Evolutionary conservation across 1,140 invertebrate genomes (phyloP), one percentile per base, ranked within the genome.

Genomic region (Drosophila triauraria): DNA sequence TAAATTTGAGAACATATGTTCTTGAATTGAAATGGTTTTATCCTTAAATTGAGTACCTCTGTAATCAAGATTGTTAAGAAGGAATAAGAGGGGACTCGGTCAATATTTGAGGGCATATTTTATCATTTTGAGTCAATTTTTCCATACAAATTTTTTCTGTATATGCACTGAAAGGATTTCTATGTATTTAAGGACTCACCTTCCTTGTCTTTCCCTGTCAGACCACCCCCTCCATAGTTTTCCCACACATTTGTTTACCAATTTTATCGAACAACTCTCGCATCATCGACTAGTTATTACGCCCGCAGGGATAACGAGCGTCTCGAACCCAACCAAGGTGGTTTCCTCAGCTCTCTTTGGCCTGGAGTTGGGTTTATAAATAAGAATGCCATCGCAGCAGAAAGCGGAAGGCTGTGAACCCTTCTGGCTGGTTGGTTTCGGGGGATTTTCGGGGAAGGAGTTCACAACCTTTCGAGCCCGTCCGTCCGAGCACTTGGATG

Each of bases 321-420:
- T 64, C 57, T 54, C 65, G 64, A 77, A 67, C 69, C 58, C 30
- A 12, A 56, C 58, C 40, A 75, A 75, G 71, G 71, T 75, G 48
- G 71, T 63, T 74, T 47, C 71, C 69, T 46, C 35, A 20, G 69
- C 17, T 27, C 51, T 65, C 72, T 53, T 77, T 67, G 53, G 53
- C 35, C 12, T 38, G 35, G 35, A 38, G 35, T 13, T 38, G 70
- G 56, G 72, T 47, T 77, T 67, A 69, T 77, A 78, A 71, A 72
- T 59, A 78, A 78, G 76, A 78, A 71, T 78, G 76, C 58, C 75
- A 78, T 78, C 67, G 75, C 75, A 78, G 75, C 75, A 77, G 64
- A 78, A 76, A 78, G 51, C 64, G 75, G 64, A 59, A 78, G 60
- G 53, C 75, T 78, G 70, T 65, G 72, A 69, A 78, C 75, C 74